These are phyloP conservation scores for Nemurella pictetii DNA, from an alignment of 2,888 invertebrate species.

Conservation along the genomic window DNA sequence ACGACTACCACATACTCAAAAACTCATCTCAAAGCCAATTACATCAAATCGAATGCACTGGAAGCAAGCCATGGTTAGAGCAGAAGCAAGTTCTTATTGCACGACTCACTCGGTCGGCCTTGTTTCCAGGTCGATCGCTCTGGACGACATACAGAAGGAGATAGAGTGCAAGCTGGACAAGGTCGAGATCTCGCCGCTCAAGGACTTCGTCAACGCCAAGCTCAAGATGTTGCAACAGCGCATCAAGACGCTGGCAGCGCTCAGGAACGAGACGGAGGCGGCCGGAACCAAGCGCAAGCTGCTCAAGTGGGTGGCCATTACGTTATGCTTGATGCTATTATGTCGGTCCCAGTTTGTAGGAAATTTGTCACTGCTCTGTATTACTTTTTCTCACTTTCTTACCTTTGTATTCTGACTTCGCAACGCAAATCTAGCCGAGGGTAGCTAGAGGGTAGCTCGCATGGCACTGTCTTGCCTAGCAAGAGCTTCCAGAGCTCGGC, in stretches of 20 bases:
- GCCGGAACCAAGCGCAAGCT: constrained; percentile 54
- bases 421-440: too few relatives aligned
- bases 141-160: constrained; percentile 68
- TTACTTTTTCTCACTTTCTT: too few relatives aligned
- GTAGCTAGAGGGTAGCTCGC: too few relatives aligned
- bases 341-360: too few relatives aligned
- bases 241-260: constrained; percentile 60
- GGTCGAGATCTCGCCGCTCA: constrained; percentile 64
- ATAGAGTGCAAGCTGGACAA: constrained; percentile 69
- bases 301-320: background rate
- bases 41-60: too few relatives aligned
- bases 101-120: constrained; percentile 65
- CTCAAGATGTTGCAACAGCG: constrained; percentile 64
- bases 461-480: too few relatives aligned
- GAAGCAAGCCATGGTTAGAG: background rate
- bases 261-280: constrained; percentile 67
- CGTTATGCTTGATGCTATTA: too few relatives aligned
- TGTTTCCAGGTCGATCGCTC: constrained; percentile 62
- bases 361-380: too few relatives aligned
- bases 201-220: constrained; percentile 66
- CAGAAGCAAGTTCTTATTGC: constrained; percentile 16
- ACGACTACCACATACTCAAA: too few relatives aligned
- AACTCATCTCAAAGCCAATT: too few relatives aligned
- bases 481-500: too few relatives aligned
- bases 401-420: too few relatives aligned